Conservation (phyloP, 1,140 invertebrate genomes). For the Scaptodrosophila lebanonensis region DNA sequence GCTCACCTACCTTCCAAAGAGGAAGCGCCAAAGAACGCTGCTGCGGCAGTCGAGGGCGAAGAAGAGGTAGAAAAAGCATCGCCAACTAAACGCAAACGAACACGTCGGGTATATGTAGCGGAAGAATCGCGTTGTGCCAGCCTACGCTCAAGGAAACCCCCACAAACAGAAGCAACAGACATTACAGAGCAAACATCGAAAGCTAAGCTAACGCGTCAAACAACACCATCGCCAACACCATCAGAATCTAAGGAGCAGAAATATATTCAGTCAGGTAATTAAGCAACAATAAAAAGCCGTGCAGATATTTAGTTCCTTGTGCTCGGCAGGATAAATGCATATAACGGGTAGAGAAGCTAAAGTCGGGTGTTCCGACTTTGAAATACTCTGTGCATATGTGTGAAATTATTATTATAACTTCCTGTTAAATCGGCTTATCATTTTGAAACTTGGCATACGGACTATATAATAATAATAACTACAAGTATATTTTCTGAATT, state of each 20-base stretch:
- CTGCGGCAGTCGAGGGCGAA: not conserved
- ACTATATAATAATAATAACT: no score
- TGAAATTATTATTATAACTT: no score
- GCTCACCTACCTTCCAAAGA: slow-evolving; percentile 1
- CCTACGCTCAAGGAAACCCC: slow-evolving; percentile 34
- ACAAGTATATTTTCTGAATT: no score
- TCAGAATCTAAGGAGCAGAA: slow-evolving; percentile 29
- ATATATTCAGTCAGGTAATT: slow-evolving; percentile 43
- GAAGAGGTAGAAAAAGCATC: no score
- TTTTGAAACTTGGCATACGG: no score
- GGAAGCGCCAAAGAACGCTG: not conserved
- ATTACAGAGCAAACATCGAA: not conserved
- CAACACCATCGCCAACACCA: slow-evolving; percentile 23
- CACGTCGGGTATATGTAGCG: slow-evolving; percentile 45
- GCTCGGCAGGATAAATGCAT: no score
- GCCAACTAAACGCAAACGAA: slow-evolving; percentile 26
- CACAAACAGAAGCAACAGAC: not conserved
- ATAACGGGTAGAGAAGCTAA: no score
- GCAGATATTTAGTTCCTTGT: not conserved
- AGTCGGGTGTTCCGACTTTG: no score
- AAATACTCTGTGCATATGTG: no score
- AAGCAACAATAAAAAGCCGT: not conserved
- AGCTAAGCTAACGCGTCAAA: slow-evolving; percentile 1
- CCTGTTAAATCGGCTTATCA: no score
- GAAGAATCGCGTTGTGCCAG: slow-evolving; percentile 37